Conservation (phyloP, 1,140 invertebrate genomes). For the Agrilus planipennis region DNA sequence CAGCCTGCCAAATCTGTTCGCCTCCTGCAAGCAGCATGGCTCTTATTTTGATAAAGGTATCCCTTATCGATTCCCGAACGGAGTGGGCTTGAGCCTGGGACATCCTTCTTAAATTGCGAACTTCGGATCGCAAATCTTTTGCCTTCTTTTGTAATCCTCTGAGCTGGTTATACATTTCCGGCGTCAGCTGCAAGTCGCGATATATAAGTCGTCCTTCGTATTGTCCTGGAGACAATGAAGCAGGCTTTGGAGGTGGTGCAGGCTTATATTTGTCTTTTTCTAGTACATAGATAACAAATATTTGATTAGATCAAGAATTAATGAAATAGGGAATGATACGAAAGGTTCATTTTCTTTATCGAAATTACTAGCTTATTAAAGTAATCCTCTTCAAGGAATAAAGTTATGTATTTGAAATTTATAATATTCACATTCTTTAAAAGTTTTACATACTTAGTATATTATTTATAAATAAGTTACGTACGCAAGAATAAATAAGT, state of each 20-base stretch:
- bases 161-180: conserved; percentile 79
- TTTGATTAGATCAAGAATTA: too few relatives aligned
- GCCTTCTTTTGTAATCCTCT: conserved; percentile 77
- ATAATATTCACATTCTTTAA: too few relatives aligned
- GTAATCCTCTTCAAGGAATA: too few relatives aligned
- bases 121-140: conserved; percentile 78
- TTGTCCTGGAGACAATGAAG: conserved; percentile 53
- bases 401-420: too few relatives aligned
- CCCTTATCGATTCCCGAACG: conserved; percentile 80
- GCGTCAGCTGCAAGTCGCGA: conserved; percentile 56
- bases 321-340: too few relatives aligned
- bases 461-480: too few relatives aligned
- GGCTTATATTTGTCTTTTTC: conserved; percentile 74
- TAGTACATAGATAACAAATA: conserved; percentile 35
- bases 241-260: conserved; percentile 72
- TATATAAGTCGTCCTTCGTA: conserved; percentile 46
- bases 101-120: conserved; percentile 75
- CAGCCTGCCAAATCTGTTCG: conserved; percentile 38
- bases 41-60: conserved; percentile 76
- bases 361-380: too few relatives aligned
- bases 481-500: too few relatives aligned
- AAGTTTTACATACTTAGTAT: too few relatives aligned
- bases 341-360: too few relatives aligned
- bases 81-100: conserved; percentile 84
- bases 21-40: conserved; percentile 53